These are phyloP conservation scores for Watsonalla cultraria DNA, from an alignment of 2,888 invertebrate species.

Conservation along the genomic window DNA sequence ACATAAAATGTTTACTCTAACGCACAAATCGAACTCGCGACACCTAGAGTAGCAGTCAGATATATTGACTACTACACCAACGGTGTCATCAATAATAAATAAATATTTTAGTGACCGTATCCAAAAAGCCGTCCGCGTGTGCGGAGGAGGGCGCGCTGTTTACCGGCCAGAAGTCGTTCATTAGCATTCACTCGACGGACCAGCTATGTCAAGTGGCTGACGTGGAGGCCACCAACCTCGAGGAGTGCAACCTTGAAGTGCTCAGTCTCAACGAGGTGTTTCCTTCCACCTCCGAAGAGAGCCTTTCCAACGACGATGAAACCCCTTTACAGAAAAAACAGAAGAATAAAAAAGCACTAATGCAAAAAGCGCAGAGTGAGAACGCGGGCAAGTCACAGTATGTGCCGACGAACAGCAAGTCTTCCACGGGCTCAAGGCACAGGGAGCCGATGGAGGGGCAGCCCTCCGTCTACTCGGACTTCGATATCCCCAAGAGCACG, in stretches of 20 bases:
- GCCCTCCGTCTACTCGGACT: slow-evolving; percentile 57
- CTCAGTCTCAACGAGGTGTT: slow-evolving; percentile 68
- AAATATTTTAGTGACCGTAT: slow-evolving; percentile 58
- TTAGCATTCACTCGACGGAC: slow-evolving; percentile 72
- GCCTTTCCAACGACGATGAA: slow-evolving; percentile 63
- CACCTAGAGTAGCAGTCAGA: no score
- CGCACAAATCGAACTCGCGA: no score
- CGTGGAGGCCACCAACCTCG: slow-evolving; percentile 40
- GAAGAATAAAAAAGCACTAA: slow-evolving; percentile 34
- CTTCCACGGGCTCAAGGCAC: slow-evolving; percentile 53
- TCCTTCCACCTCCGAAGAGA: slow-evolving; percentile 72
- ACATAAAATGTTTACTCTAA: no score
- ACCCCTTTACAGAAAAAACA: slow-evolving; percentile 40
- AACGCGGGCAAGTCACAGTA: slow-evolving; percentile 44
- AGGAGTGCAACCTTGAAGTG: slow-evolving; percentile 68
- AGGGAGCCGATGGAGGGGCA: slow-evolving; percentile 49
- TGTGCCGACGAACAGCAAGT: slow-evolving; percentile 66
- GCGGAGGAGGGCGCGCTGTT: slow-evolving; percentile 42
- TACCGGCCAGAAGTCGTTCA: slow-evolving; percentile 64
- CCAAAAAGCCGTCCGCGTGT: slow-evolving; percentile 54
- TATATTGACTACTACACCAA: no score
- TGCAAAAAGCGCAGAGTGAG: slow-evolving; percentile 35
- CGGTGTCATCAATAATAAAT: no score
- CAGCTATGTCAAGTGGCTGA: slow-evolving; percentile 62
- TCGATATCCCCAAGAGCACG: slow-evolving; percentile 67